Conservation (phyloP, 2,113 vertebrate species). For the Pseudopodoces humilis region DNA sequence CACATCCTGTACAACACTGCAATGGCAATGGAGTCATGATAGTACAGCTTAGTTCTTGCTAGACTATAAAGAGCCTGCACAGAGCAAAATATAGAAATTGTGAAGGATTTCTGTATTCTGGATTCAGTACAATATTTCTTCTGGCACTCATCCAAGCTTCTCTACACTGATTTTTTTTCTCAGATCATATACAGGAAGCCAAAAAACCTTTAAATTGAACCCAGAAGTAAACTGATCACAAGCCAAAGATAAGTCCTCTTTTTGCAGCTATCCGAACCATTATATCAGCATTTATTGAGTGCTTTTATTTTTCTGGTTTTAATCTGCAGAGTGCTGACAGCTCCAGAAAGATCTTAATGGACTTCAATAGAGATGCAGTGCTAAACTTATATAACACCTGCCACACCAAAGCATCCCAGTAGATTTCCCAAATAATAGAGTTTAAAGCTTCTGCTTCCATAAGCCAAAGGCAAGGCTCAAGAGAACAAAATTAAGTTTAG, state of each 20-base stretch:
- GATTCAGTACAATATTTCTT: constrained; percentile 9
- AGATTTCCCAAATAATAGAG: constrained; percentile 57
- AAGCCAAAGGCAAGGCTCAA: constrained; percentile 43
- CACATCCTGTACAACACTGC: background rate
- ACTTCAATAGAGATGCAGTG: constrained; percentile 34
- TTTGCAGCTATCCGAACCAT: constrained; percentile 24
- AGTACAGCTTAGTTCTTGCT: background rate
- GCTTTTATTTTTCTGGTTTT: constrained; percentile 54
- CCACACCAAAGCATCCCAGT: constrained; percentile 37
- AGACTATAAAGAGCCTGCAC: background rate
- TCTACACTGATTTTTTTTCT: constrained; percentile 2
- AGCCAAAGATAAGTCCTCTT: constrained; percentile 14
- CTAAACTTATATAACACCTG: constrained; percentile 59
- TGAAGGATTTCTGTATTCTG: constrained; percentile 4
- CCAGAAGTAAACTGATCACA: constrained; percentile 38
- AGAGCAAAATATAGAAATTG: background rate
- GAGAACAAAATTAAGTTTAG: constrained; percentile 48
- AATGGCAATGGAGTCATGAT: background rate
- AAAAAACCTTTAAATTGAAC: constrained; percentile 48
- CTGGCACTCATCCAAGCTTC: constrained; percentile 9
- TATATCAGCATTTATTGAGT: constrained; percentile 40
- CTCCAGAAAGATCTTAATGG: constrained; percentile 57
- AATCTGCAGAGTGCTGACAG: constrained; percentile 55
- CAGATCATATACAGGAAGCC: background rate
- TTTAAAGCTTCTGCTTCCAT: constrained; percentile 51